phyloP scores from a whole-genome alignment of 2,888 invertebrate species.

The Drosophila ustulata region DNA sequence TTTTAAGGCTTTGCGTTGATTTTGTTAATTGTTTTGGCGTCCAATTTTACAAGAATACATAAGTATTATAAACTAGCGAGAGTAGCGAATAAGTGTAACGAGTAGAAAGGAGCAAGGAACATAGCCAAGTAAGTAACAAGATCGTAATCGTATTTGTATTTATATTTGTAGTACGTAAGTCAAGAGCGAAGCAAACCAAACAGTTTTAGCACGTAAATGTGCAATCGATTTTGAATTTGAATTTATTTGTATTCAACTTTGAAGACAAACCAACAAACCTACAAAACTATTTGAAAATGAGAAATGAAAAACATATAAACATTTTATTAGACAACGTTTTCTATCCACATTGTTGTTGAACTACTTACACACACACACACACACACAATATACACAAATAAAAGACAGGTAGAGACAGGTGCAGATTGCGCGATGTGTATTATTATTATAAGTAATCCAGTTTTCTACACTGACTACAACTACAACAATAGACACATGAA shows the following conservation, averaged over 20 bases:
- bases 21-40: conserved; percentile 74
- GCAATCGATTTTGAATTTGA: conserved; percentile 67
- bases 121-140: conserved; percentile 7
- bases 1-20: conserved; percentile 63
- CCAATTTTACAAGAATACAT: conserved; percentile 71
- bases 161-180: conserved; percentile 55
- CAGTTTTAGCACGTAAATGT: conserved; percentile 52
- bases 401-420: conserved; percentile 22
- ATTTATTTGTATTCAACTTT: conserved; percentile 74
- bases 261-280: conserved; percentile 29
- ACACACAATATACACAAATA: conserved; percentile 7
- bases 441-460: conserved; percentile 58
- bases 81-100: conserved; percentile 28
- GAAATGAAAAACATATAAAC: conserved; percentile 30
- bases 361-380: conserved; percentile 46
- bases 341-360: conserved; percentile 71
- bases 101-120: conserved; percentile 11
- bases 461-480: conserved; percentile 56
- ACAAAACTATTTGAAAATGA: conserved; percentile 7
- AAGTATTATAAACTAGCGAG: conserved; percentile 42
- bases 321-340: conserved; percentile 72
- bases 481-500: conserved; percentile 26
- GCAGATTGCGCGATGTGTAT: conserved; percentile 49
- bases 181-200: conserved; percentile 45
- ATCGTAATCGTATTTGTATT: conserved; percentile 52